Base-by-base conservation (phyloP, 2,888 invertebrate species). In the Diarsia brunnea region DNA sequence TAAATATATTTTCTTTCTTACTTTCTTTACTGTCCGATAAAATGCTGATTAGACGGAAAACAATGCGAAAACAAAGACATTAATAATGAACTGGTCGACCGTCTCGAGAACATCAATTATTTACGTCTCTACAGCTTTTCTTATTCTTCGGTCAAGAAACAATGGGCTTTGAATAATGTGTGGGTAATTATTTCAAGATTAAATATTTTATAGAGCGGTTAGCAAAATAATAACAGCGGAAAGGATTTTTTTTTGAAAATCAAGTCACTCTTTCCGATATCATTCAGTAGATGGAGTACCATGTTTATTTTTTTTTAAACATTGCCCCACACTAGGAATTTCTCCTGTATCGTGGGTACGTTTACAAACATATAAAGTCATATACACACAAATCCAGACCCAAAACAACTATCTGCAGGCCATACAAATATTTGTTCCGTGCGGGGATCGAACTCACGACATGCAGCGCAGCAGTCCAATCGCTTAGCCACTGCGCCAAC, bases 41-140 rank as follows among this genome's bases (percentile, higher is more conserved):
- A 63, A 24, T 71, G 53, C 27, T 55, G 47, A 70, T 63, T n/a
- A n/a, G n/a, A 77, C 11, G 47, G n/a, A 53, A 49, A 63, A 63
- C 47, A 61, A 16, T 21, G 38, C 1, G 70, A 53, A 78, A 68
- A 63, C 61, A 71, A 79, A 63, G 31, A 43, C 76, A 61, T 79
- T 70, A 76, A 70, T 76, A 53, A 79, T 70, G 70, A 0, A 70
- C n/a, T 27, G 10, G 16, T 10, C 27, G 3, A 3, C 49, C 70
- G 38, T 70, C 27, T 60, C 53, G 1, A 79, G 43, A 24, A 14
- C 7, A 79, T 79, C 47, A 43, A 69, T 78, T 47, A 79, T 79
- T 76, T 19, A 70, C 14, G n/a, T 1, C 10, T 19, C 3, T 78
- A 11, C 61, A 47, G 16, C 45, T 61, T 53, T 19, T 43, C 19